Evolutionary conservation across 2,888 invertebrate species (phyloP).

Genomic region (Pseudococcus jackbeardsleyi): DNA sequence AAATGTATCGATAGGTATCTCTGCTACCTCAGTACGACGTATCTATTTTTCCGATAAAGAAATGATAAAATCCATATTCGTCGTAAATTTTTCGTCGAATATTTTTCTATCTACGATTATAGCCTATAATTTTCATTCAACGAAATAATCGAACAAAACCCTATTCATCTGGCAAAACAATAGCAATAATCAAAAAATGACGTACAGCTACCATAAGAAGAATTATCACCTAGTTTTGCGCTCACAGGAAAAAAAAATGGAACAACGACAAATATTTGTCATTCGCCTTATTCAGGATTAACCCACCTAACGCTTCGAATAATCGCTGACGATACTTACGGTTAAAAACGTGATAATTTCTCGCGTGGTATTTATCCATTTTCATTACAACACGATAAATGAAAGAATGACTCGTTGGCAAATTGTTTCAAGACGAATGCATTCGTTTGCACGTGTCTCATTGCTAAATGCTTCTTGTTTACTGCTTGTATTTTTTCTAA

Average conservation of each 20-base stretch:
- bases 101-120: too few species aligned
- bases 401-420: slow-evolving; percentile 46
- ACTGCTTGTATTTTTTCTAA: background rate
- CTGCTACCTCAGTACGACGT: too few species aligned
- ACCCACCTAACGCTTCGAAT: background rate
- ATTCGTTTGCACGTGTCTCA: slow-evolving; percentile 32
- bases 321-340: background rate
- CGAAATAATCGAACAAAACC: too few species aligned
- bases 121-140: too few species aligned
- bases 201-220: too few species aligned
- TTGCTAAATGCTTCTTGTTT: slow-evolving; percentile 45
- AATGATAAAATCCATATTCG: too few species aligned
- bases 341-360: background rate
- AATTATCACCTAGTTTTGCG: too few species aligned
- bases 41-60: too few species aligned
- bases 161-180: too few species aligned
- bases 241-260: background rate
- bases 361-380: background rate
- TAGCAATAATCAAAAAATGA: too few species aligned
- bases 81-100: too few species aligned
- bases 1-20: too few species aligned
- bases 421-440: slow-evolving; percentile 21
- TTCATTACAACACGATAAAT: background rate
- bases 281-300: background rate
- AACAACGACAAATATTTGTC: background rate